Percentiles rank a stretch among this genome's conserved stretches.
These are phyloP conservation scores for Phrynocephalus guinanensis DNA, from an alignment of 2,797 vertebrate genomes.

Conservation along the genomic window DNA sequence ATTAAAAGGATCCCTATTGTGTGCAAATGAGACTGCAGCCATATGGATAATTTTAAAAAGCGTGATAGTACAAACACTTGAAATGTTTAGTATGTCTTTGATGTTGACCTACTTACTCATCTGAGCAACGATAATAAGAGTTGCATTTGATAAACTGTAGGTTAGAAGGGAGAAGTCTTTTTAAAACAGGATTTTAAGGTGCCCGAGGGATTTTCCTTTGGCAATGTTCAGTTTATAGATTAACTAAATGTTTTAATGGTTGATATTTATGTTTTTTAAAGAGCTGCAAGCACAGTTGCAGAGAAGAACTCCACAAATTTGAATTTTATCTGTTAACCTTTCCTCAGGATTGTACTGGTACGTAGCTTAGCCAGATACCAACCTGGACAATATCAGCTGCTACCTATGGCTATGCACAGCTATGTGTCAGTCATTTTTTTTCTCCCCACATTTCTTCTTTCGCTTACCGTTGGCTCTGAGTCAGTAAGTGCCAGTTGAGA, in stretches of 20 bases:
- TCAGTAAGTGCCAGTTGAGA: too few relatives aligned
- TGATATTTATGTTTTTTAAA: background rate
- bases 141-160: constrained; percentile 33
- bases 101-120: constrained; percentile 39
- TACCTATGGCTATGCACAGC: too few relatives aligned
- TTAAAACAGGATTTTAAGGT: constrained; percentile 44
- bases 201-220: constrained; percentile 16
- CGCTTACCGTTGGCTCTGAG: too few relatives aligned
- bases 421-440: background rate
- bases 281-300: constrained; percentile 42
- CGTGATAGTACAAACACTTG: background rate
- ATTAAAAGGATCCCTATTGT: constrained; percentile 29
- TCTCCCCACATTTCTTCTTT: background rate
- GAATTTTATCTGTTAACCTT: constrained; percentile 46
- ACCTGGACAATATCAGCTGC: too few relatives aligned
- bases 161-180: constrained; percentile 25
- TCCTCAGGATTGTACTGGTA: constrained; percentile 23
- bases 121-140: constrained; percentile 25
- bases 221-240: constrained; percentile 29
- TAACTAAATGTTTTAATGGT: constrained; percentile 1
- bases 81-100: constrained; percentile 29
- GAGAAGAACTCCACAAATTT: constrained; percentile 48
- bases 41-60: constrained; percentile 12
- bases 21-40: constrained; percentile 36
- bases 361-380: background rate